Conservation (phyloP, 2,797 vertebrate genomes). For the Schizopygopsis pylzovi region DNA sequence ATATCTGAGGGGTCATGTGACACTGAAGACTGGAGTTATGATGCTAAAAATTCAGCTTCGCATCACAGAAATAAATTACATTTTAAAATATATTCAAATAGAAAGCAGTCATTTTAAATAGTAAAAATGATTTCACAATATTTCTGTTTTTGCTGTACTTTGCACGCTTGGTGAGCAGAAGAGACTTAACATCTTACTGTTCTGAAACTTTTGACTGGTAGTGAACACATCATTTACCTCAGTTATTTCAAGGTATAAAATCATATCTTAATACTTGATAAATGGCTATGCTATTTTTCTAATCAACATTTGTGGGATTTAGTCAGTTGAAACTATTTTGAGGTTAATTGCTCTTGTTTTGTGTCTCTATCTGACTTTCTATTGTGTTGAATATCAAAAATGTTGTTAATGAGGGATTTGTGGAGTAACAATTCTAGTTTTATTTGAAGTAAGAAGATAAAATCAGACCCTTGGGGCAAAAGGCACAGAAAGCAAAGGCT, state of each 20-base stretch:
- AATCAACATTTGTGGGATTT: not conserved
- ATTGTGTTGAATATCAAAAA: not conserved
- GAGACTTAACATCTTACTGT: too few species aligned
- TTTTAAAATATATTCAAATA: too few species aligned
- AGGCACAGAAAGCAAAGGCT: not conserved
- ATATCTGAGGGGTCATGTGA: too few species aligned
- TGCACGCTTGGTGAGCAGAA: too few species aligned
- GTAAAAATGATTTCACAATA: too few species aligned
- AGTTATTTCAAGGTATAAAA: not conserved
- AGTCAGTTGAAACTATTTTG: not conserved
- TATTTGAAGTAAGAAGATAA: not conserved
- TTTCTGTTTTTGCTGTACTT: too few species aligned
- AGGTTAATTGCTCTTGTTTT: not conserved
- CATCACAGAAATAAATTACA: too few species aligned
- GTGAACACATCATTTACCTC: too few species aligned
- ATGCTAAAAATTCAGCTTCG: too few species aligned
- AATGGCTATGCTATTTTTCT: not conserved
- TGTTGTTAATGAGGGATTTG: not conserved
- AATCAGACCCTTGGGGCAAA: not conserved
- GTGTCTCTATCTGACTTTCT: not conserved
- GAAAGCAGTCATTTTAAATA: too few species aligned
- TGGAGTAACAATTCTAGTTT: not conserved
- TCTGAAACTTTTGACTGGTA: too few species aligned
- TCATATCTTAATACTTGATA: not conserved
- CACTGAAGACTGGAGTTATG: too few species aligned